phyloP scores from a whole-genome alignment of 2,888 invertebrate species.

The Acrocyrtus sp. region DNA sequence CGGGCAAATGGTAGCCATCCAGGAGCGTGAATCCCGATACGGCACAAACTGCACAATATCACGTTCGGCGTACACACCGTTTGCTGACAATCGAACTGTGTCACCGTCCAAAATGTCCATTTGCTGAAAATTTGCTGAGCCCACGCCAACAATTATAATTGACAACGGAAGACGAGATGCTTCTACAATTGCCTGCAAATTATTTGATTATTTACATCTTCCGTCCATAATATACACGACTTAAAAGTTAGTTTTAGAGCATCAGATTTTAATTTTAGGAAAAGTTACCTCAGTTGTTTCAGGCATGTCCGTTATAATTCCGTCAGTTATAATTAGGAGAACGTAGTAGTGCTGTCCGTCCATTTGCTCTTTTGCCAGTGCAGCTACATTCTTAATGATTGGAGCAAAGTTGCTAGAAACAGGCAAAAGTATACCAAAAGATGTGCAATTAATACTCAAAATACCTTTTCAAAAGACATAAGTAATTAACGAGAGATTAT shows the following conservation, averaged over 20 bases:
- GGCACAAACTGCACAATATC: constrained; percentile 74
- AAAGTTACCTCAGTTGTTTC: constrained; percentile 69
- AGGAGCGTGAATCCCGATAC: constrained; percentile 57
- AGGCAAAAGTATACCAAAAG: no score
- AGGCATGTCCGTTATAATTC: constrained; percentile 71
- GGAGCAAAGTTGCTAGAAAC: constrained; percentile 68
- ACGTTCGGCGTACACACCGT: constrained; percentile 68
- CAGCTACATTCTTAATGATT: constrained; percentile 67
- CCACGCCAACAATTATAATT: constrained; percentile 72
- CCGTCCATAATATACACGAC: no score
- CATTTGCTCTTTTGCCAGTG: constrained; percentile 65
- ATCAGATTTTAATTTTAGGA: no score
- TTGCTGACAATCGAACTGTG: constrained; percentile 63
- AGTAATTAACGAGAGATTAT: neutral
- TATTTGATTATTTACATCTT: neutral
- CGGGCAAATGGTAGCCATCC: constrained; percentile 60
- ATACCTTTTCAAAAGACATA: neutral
- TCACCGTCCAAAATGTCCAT: constrained; percentile 72
- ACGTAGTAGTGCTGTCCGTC: constrained; percentile 69
- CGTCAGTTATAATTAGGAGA: constrained; percentile 71
- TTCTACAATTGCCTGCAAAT: constrained; percentile 66
- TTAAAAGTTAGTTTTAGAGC: no score
- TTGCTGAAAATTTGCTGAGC: constrained; percentile 69
- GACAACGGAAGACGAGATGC: constrained; percentile 71
- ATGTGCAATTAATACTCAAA: neutral